A percentile compares a stretch with the other conserved stretches of the same genome.
These are phyloP conservation scores for Andrena marginata DNA, from an alignment of 2,888 invertebrate genomes.

Conservation along the genomic window DNA sequence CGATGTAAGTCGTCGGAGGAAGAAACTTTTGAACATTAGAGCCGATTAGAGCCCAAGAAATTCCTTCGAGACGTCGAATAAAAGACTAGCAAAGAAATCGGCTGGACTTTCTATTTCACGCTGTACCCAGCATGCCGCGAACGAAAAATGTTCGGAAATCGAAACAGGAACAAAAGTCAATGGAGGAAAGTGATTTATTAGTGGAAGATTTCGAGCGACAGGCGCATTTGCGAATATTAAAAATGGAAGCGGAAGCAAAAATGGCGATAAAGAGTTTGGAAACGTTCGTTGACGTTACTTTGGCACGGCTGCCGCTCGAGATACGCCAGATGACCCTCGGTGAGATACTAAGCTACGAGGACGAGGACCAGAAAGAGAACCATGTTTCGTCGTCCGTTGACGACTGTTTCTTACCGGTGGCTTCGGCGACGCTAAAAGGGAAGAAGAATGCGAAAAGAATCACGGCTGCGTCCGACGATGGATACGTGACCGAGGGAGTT, in stretches of 20 bases:
- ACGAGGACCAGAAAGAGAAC: conserved; percentile 64
- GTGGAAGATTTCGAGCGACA: conserved; percentile 76
- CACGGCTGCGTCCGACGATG: conserved; percentile 79
- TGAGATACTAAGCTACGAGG: conserved; percentile 60
- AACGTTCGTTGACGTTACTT: conserved; percentile 64
- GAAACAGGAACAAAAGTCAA: conserved; percentile 49
- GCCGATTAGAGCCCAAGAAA: neutral
- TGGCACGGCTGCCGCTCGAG: conserved; percentile 70
- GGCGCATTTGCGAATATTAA: conserved; percentile 63
- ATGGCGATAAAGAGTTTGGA: conserved; percentile 64
- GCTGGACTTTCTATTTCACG: neutral
- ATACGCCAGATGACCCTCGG: conserved; percentile 74
- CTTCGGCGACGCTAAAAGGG: conserved; percentile 14
- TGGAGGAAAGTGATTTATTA: conserved; percentile 70
- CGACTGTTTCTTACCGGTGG: conserved; percentile 8
- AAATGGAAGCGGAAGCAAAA: conserved; percentile 71
- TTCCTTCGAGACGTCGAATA: neutral
- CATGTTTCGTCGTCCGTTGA: conserved; percentile 54
- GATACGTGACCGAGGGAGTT: conserved; percentile 78
- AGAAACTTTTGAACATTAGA: neutral
- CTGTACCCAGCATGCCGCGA: conserved; percentile 75
- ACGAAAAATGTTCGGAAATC: conserved; percentile 75
- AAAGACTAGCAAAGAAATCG: neutral
- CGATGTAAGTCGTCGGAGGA: neutral
- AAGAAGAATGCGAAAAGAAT: conserved; percentile 61